Base-by-base conservation (phyloP, 1,140 invertebrate genomes). In the Homarus americanus region DNA sequence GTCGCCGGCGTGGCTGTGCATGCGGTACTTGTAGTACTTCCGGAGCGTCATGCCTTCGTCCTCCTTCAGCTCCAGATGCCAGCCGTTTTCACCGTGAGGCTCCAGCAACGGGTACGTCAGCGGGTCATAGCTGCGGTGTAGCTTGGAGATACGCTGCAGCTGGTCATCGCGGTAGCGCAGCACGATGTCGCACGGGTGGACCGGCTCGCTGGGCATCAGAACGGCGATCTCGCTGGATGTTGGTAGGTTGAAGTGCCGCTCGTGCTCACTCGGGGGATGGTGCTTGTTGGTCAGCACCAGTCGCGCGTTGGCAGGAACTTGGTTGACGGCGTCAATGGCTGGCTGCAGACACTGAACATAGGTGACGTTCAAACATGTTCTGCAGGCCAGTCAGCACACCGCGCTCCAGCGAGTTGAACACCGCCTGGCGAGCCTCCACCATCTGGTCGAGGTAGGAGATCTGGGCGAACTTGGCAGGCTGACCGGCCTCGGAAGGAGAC, bases 41-140 rank as follows among this genome's bases (percentile, higher is more conserved):
- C 12, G 20, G 5, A 72, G 53, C 1, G 84, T 87, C 10, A 90
- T 40, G 15, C 36, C 63, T 5, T n/a, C 10, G 34, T 66, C 36
- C 12, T 40, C 20, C 7, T 28, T 58, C 38, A 40, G 36, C 32
- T 53, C 83, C 9, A 90, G 41, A 32, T 82, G 85, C 87, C 87
- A 90, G 5, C 88, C 94, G 93, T 95, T 94, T 93, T 95, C 93
- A 40, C 95, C 94, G 93, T 94, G 82, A 93, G 94, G 94, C 93
- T 95, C 95, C 44, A 95, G 92, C 9, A 95, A 87, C 40, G 94
- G 94, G 94, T 95, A 95, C 93, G 95, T 95, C 53, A 95, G 92
- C n/a, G 94, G 93, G 93, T 95, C 94, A 92, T 95, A 95, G 44
- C 92, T 93, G 9, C 94, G 93, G 93, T 95, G 95, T 86, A 93